Evolutionary conservation across 2,888 invertebrate species (phyloP), one percentile per base, ranked within the genome.

Genomic region (Philhelius pedissequus): DNA sequence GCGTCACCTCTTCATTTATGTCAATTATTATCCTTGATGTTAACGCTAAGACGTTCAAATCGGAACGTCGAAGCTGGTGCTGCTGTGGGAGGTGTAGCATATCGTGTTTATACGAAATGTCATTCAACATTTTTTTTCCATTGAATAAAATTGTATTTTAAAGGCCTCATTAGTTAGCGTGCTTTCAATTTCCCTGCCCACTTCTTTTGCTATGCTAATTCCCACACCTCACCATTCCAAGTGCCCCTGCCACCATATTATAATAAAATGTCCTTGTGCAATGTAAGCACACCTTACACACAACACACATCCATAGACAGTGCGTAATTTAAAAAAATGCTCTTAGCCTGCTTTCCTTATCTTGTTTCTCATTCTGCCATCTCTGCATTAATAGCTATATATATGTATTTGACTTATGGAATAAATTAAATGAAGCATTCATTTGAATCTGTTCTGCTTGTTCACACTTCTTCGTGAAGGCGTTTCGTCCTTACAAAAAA

Each of bases 91-190:
- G n/a, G n/a, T n/a, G n/a, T n/a, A n/a, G n/a, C n/a, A 70, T 45
- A 48, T 38, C 22, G 22, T 43, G n/a, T n/a, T 40, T 27, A 4
- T 52, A 15, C 7, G 52, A 58, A 54, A 20, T 77, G 69, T 64
- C 68, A 52, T 66, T 45, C 71, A 58, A 56, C 38, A 60, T 43
- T 58, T 60, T 43, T 58, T 60, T 56, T 54, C 52, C 43, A 38
- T 58, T 79, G 79, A 78, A 83, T 83, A 70, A 83, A 83, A 83
- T 83, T 83, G 79, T 75, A 70, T 78, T 74, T 78, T 64, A 73
- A 77, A 73, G 40, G 60, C 78, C 54, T 79, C 78, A 79, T 79
- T 73, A 79, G 71, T 52, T 38, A 50, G 66, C n/a, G 30, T 60
- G 60, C 73, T 71, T 56, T 79, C 40, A 73, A 62, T 73, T 69